Conservation (phyloP, 2,113 vertebrate species). For the Hypocryptadius cinnamomeus region DNA sequence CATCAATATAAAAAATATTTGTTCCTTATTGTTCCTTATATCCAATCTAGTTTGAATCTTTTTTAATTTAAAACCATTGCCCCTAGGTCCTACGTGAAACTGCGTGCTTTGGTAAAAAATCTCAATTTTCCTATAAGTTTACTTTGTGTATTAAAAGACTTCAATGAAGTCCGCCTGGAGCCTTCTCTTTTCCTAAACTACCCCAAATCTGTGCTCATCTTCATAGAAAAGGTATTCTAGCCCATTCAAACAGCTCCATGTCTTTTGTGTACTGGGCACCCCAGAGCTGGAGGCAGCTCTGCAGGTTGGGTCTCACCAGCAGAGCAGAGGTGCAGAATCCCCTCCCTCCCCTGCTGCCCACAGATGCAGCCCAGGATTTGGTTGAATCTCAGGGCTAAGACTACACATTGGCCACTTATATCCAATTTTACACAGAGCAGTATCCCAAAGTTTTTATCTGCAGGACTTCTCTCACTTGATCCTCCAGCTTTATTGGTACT, state of each 20-base stretch:
- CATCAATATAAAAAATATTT: not conserved
- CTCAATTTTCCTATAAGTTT: not conserved
- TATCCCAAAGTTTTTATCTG: not conserved
- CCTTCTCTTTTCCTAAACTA: not conserved
- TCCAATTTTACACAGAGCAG: not conserved
- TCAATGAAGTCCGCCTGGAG: accelerated
- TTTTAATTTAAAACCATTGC: not conserved
- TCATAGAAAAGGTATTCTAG: not conserved
- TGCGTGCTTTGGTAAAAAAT: not conserved
- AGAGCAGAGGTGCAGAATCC: not conserved
- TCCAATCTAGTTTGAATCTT: not conserved
- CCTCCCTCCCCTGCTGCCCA: not conserved
- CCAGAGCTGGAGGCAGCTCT: not conserved
- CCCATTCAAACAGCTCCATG: not conserved
- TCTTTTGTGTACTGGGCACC: not conserved
- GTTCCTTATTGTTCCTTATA: not conserved
- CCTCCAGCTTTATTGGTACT: not conserved
- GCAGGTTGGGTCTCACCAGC: accelerated
- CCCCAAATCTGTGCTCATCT: not conserved
- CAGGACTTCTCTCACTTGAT: not conserved
- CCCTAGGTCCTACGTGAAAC: not conserved
- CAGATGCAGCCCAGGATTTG: accelerated
- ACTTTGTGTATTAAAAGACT: not conserved
- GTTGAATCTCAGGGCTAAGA: not conserved
- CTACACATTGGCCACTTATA: not conserved